phyloP scores from a whole-genome alignment of 2,797 vertebrate genomes.

The Neosilurus hyrtlii region DNA sequence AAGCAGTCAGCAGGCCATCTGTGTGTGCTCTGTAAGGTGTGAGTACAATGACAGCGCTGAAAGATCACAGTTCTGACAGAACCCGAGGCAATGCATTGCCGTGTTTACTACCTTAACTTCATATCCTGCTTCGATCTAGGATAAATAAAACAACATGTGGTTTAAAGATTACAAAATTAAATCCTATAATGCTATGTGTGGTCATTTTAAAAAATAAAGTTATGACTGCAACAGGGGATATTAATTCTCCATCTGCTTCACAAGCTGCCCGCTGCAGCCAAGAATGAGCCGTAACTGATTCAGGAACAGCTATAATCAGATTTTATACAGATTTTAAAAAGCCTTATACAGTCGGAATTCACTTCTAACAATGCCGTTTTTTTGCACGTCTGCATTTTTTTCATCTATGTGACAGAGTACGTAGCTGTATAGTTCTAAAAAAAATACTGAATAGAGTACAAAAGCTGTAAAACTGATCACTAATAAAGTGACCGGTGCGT shows the following conservation, averaged over 20 bases:
- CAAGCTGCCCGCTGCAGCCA: constrained; percentile 1
- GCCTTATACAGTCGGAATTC: background rate
- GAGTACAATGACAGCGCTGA: constrained; percentile 40
- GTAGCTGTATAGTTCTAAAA: background rate
- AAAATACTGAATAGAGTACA: background rate
- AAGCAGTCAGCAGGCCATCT: constrained; percentile 50
- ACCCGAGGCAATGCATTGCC: constrained; percentile 32
- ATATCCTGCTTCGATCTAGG: background rate
- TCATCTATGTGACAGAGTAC: background rate
- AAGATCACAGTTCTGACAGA: constrained; percentile 50
- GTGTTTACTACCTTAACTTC: constrained; percentile 9
- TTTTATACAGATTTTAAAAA: background rate
- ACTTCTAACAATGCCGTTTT: background rate
- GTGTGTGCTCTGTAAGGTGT: constrained; percentile 50
- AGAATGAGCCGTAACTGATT: background rate
- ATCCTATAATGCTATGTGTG: background rate
- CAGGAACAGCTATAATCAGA: background rate
- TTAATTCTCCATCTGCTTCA: constrained; percentile 6
- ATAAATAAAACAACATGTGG: background rate
- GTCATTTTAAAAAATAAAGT: constrained; percentile 1
- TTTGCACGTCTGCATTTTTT: background rate
- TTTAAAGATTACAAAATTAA: constrained; percentile 5
- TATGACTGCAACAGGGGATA: background rate
- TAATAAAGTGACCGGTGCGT: background rate
- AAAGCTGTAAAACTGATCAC: background rate